These are phyloP conservation scores for Plutella xylostella DNA, from an alignment of 2,888 invertebrate genomes.

Conservation along the genomic window DNA sequence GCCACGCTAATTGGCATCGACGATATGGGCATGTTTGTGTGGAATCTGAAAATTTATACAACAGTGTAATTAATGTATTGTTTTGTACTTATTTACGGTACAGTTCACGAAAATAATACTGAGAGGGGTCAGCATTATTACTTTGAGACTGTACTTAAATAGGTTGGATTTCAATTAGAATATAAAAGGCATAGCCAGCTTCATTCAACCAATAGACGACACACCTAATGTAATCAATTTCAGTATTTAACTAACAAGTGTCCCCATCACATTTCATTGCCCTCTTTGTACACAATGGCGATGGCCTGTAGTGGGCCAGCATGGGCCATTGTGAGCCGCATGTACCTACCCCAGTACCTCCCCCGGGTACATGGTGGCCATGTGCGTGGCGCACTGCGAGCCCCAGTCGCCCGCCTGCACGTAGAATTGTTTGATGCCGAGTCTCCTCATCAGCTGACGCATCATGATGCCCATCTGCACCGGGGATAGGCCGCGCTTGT, in stretches of 20 bases:
- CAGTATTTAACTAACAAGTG: too few relatives aligned
- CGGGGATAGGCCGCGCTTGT: conserved; percentile 70
- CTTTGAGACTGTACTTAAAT: too few relatives aligned
- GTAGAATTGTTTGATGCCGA: conserved; percentile 76
- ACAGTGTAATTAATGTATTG: too few relatives aligned
- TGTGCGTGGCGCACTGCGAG: conserved; percentile 65
- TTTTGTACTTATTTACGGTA: too few relatives aligned
- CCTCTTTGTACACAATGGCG: too few relatives aligned
- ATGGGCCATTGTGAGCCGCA: background rate
- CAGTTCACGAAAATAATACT: too few relatives aligned
- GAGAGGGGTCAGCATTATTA: too few relatives aligned
- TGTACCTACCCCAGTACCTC: conserved; percentile 52
- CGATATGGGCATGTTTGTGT: conserved; percentile 74
- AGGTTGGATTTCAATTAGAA: too few relatives aligned
- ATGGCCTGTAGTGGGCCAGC: too few relatives aligned
- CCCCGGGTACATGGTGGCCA: conserved; percentile 74
- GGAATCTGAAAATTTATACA: conserved; percentile 33
- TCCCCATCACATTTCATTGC: background rate
- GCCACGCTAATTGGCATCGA: conserved; percentile 35
- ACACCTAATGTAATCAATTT: too few relatives aligned
- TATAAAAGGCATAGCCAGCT: too few relatives aligned
- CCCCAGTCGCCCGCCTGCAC: conserved; percentile 88
- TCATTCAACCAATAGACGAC: too few relatives aligned
- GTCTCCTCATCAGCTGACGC: conserved; percentile 77
- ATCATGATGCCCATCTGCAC: conserved; percentile 72